phyloP scores from a whole-genome alignment of 2,888 invertebrate species.

The Drosophila rubida region DNA sequence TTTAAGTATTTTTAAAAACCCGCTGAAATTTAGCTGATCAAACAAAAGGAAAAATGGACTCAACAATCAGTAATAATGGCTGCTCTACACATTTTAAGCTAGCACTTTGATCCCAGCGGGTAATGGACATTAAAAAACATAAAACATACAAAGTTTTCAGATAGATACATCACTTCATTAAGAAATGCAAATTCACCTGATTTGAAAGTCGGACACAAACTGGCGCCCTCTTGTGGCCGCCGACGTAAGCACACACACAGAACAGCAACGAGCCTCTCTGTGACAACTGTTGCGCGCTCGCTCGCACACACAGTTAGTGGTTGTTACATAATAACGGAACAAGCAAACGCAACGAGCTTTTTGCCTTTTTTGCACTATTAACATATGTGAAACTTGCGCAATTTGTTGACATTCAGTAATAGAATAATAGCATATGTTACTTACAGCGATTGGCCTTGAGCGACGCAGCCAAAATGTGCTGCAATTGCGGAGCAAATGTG shows the following conservation, averaged over 20 bases:
- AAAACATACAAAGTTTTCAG: constrained; percentile 3
- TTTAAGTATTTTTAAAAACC: background rate
- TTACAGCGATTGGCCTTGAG: constrained; percentile 58
- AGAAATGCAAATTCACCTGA: constrained; percentile 6
- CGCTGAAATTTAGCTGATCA: background rate
- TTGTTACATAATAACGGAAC: constrained; percentile 61
- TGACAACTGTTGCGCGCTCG: constrained; percentile 37
- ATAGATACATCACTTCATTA: background rate
- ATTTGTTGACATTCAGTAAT: background rate
- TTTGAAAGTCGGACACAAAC: constrained; percentile 5
- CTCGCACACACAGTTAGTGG: constrained; percentile 27
- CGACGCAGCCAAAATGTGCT: constrained; percentile 62
- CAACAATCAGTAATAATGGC: too few relatives aligned
- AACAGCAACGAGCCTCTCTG: constrained; percentile 12
- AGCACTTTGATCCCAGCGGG: background rate
- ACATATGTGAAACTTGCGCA: too few relatives aligned
- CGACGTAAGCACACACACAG: background rate
- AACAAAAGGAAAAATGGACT: background rate
- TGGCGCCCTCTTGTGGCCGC: constrained; percentile 37
- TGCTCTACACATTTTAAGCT: too few relatives aligned
- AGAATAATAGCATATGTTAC: constrained; percentile 11
- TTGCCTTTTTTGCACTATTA: background rate
- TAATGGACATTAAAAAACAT: background rate
- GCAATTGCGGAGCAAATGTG: constrained; percentile 74
- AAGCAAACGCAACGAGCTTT: background rate